phyloP scores from a whole-genome alignment of 1,140 invertebrate genomes.

The Cephus cinctus region DNA sequence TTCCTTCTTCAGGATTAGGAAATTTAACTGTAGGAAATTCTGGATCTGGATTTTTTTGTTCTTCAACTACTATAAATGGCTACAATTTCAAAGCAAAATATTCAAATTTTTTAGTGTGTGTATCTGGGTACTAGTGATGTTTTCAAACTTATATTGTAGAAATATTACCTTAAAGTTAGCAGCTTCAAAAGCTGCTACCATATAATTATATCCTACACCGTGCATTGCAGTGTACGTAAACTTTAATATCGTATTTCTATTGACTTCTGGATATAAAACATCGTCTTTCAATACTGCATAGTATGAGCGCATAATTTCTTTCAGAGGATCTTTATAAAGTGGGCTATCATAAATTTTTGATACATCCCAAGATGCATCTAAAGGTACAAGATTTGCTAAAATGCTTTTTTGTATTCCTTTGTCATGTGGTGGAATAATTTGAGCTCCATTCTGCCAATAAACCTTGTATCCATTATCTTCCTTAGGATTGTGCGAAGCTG shows the following conservation, averaged over 20 bases:
- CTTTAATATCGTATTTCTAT: conserved; percentile 63
- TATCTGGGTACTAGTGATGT: no score
- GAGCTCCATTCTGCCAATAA: conserved; percentile 93
- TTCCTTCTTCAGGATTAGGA: conserved; percentile 98
- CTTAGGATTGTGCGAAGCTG: conserved; percentile 98
- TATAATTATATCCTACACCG: conserved; percentile 88
- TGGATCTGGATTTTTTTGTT: conserved; percentile 89
- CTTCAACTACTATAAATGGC: conserved; percentile 74
- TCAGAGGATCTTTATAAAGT: conserved; percentile 59
- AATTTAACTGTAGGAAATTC: conserved; percentile 96
- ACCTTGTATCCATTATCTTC: conserved; percentile 99
- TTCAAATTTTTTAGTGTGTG: neutral
- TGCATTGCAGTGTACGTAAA: conserved; percentile 97
- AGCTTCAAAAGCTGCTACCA: conserved; percentile 72
- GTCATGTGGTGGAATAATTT: conserved; percentile 93
- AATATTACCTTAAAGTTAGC: conserved; percentile 75
- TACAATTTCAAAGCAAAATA: conserved; percentile 29
- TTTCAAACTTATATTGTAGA: no score
- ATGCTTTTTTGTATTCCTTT: conserved; percentile 83
- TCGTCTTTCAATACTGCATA: conserved; percentile 60
- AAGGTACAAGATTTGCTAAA: conserved; percentile 73
- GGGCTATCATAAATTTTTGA: conserved; percentile 48
- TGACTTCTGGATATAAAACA: conserved; percentile 60
- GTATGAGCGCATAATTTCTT: conserved; percentile 67
- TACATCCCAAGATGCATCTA: conserved; percentile 67